A percentile compares a stretch with the other conserved stretches of the same genome.
Conservation (phyloP, 1,140 invertebrate species). For the Heterodera schachtii region DNA sequence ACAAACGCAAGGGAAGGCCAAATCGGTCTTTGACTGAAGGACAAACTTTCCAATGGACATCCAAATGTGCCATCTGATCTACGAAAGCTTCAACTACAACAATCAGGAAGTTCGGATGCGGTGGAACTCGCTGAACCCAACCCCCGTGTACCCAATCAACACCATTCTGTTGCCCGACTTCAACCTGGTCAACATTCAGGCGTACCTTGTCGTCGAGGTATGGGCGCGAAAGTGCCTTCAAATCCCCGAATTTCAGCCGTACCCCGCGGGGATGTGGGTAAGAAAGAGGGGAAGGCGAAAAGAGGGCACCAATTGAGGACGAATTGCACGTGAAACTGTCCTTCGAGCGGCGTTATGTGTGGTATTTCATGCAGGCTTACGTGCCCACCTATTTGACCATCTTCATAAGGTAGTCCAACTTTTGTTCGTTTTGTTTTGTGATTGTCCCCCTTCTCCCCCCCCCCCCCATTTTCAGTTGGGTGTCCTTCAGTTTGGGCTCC, state of each 20-base stretch:
- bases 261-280: slow-evolving; percentile 59
- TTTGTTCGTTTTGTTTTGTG: background rate
- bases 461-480: slow-evolving; percentile 50
- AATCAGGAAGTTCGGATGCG: slow-evolving; percentile 65
- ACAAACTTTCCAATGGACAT: slow-evolving; percentile 61
- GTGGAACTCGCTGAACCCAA: slow-evolving; percentile 54
- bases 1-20: background rate
- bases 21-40: slow-evolving; percentile 21
- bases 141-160: slow-evolving; percentile 56
- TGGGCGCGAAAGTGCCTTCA: background rate
- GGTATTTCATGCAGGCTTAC: slow-evolving; percentile 65
- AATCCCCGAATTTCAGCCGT: slow-evolving; percentile 44
- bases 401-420: slow-evolving; percentile 51
- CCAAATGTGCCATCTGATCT: slow-evolving; percentile 61
- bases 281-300: background rate
- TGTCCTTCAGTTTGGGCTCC: slow-evolving; percentile 61
- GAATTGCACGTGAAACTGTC: slow-evolving; percentile 62
- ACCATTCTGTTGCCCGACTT: slow-evolving; percentile 61
- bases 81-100: slow-evolving; percentile 66
- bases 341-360: slow-evolving; percentile 53
- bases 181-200: slow-evolving; percentile 58
- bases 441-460: no score
- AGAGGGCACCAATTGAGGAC: slow-evolving; percentile 32
- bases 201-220: slow-evolving; percentile 52
- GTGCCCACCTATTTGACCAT: slow-evolving; percentile 64